Evolutionary conservation across 2,888 invertebrate species (phyloP).

Genomic region (Acleris cristana): DNA sequence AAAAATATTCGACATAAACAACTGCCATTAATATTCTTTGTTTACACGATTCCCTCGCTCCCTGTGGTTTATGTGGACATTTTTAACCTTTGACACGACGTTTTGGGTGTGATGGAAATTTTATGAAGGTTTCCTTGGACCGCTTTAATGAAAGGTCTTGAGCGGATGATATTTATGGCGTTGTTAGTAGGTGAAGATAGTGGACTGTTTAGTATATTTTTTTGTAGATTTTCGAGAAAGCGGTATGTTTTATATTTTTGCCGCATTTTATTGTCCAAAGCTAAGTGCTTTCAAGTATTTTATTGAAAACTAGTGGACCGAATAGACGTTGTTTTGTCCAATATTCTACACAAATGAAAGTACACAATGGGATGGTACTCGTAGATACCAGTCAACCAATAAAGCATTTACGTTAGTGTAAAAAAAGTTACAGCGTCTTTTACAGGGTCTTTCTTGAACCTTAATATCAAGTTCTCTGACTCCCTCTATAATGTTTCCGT

Average conservation of each 20-base stretch:
- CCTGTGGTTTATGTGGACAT: constrained; percentile 42
- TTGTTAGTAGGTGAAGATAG: constrained; percentile 21
- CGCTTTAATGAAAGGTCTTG: constrained; percentile 10
- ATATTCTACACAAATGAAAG: no score
- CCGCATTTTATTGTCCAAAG: no score
- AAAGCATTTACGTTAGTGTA: no score
- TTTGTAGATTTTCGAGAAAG: background rate
- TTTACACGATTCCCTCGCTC: constrained; percentile 39
- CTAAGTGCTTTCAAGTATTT: no score
- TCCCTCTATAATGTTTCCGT: background rate
- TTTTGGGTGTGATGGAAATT: constrained; percentile 42
- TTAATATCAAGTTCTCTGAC: background rate
- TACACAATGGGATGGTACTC: no score
- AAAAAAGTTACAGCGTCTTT: no score
- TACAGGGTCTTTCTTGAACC: no score
- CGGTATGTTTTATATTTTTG: no score
- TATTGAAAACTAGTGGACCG: no score
- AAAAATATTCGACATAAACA: constrained; percentile 30
- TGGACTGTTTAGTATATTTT: background rate
- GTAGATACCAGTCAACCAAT: no score
- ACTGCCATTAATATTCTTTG: constrained; percentile 41
- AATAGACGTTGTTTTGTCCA: no score
- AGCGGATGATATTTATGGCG: constrained; percentile 11
- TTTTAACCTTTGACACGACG: constrained; percentile 45
- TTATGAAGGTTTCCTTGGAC: constrained; percentile 41